Percentiles rank a stretch among this genome's conserved stretches.
phyloP scores from a whole-genome alignment of 2,888 invertebrate species.

The Leucophenga maculata region DNA sequence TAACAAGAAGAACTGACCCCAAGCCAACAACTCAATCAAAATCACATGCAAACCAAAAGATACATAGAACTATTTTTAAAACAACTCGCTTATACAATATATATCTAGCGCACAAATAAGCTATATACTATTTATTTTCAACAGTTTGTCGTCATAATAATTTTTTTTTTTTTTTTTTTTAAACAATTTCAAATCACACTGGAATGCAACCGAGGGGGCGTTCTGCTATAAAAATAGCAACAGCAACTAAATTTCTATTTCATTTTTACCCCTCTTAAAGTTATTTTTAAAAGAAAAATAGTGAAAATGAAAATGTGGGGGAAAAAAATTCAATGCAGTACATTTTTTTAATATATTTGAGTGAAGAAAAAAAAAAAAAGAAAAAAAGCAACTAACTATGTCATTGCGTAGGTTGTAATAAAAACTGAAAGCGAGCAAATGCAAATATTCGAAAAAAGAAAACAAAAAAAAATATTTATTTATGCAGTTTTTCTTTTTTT shows the following conservation, averaged over 20 bases:
- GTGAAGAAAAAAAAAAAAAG: too few species aligned
- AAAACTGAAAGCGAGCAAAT: too few species aligned
- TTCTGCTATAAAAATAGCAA: slow-evolving; percentile 28
- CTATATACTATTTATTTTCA: background rate
- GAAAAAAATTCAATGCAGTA: too few species aligned
- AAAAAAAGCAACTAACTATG: too few species aligned
- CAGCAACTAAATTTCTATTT: background rate
- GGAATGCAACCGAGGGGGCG: slow-evolving; percentile 33
- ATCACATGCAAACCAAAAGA: background rate
- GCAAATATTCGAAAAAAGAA: too few species aligned
- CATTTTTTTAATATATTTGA: too few species aligned
- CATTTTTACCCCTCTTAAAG: background rate
- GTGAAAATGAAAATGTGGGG: background rate
- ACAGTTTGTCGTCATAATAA: slow-evolving; percentile 26
- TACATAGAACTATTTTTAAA: background rate
- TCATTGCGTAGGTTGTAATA: too few species aligned
- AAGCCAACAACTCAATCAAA: too few species aligned
- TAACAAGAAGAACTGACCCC: too few species aligned
- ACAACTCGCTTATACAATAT: background rate
- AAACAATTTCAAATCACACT: too few species aligned
- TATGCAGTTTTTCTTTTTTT: too few species aligned
- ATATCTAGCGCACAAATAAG: background rate
- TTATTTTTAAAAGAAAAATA: slow-evolving; percentile 38
- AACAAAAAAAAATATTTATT: too few species aligned
- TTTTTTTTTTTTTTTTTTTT: slow-evolving; percentile 22